Conservation (phyloP, 2,888 invertebrate species). For the Rhagophthalmus giganteus region DNA sequence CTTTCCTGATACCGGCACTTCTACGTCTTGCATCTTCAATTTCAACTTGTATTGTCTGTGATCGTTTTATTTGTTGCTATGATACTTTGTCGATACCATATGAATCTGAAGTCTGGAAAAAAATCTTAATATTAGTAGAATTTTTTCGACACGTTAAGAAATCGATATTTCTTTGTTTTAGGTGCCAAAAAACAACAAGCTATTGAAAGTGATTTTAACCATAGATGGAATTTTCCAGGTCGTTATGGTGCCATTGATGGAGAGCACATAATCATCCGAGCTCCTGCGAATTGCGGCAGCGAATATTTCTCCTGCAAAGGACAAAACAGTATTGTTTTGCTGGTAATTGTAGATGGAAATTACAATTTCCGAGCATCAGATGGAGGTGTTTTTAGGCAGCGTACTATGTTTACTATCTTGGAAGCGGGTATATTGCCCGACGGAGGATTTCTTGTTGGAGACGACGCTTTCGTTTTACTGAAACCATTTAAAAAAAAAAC, state of each 20-base stretch:
- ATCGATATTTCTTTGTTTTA: slow-evolving; percentile 1
- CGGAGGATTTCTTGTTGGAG: slow-evolving; percentile 15
- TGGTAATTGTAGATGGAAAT: no score
- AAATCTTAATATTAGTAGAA: no score
- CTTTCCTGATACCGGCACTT: background rate
- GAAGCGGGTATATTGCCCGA: slow-evolving; percentile 11
- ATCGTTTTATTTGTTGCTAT: no score
- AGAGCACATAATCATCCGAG: background rate
- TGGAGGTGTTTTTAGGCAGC: slow-evolving; percentile 5
- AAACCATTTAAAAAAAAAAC: slow-evolving; percentile 3
- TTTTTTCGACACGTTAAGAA: background rate
- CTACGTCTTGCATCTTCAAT: background rate
- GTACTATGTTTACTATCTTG: slow-evolving; percentile 2
- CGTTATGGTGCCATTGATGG: slow-evolving; percentile 4
- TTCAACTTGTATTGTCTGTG: slow-evolving; percentile 1
- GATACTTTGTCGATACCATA: no score
- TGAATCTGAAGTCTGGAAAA: no score
- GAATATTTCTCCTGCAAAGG: slow-evolving; percentile 3
- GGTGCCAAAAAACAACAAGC: slow-evolving; percentile 1
- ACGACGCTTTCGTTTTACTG: slow-evolving; percentile 15
- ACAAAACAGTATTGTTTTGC: slow-evolving; percentile 8
- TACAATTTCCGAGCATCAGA: slow-evolving; percentile 8
- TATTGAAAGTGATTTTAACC: slow-evolving; percentile 2
- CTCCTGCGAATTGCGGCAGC: no score
- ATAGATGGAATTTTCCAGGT: slow-evolving; percentile 4